A percentile compares a stretch with the other conserved stretches of the same genome.
Evolutionary conservation across 1,140 invertebrate species (phyloP).

Genomic region (Brachystomella parvula): DNA sequence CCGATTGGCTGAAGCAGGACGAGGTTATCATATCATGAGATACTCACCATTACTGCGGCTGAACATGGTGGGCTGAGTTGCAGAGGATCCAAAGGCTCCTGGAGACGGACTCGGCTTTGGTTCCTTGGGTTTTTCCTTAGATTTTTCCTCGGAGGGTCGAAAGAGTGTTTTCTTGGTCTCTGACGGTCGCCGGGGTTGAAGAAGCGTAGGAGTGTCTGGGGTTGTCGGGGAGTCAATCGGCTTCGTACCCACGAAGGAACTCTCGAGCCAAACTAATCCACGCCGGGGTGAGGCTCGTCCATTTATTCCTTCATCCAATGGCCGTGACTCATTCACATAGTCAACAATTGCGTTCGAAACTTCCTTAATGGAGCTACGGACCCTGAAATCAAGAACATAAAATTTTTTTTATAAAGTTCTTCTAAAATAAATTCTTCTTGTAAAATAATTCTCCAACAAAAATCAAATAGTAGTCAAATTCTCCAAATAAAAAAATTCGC

Average conservation of each 20-base stretch:
- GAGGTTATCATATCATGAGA: conserved; percentile 12
- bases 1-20: neutral
- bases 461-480: no score
- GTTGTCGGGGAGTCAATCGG: conserved; percentile 75
- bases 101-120: neutral
- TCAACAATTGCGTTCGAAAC: conserved; percentile 87
- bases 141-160: neutral
- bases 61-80: conserved; percentile 17
- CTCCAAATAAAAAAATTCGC: neutral
- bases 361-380: conserved; percentile 81
- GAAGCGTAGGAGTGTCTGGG: conserved; percentile 50
- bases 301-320: conserved; percentile 55
- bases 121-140: neutral
- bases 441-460: no score
- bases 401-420: neutral
- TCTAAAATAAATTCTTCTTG: neutral
- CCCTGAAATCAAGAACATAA: conserved; percentile 57
- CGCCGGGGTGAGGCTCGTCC: conserved; percentile 44
- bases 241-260: conserved; percentile 76
- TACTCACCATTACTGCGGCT: conserved; percentile 35
- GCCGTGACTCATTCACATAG: conserved; percentile 53
- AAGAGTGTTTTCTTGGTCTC: neutral
- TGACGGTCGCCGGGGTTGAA: neutral
- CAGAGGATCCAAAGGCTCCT: neutral
- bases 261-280: conserved; percentile 74